Conservation (phyloP, 1,140 invertebrate species). For the Lethrus apterus region DNA sequence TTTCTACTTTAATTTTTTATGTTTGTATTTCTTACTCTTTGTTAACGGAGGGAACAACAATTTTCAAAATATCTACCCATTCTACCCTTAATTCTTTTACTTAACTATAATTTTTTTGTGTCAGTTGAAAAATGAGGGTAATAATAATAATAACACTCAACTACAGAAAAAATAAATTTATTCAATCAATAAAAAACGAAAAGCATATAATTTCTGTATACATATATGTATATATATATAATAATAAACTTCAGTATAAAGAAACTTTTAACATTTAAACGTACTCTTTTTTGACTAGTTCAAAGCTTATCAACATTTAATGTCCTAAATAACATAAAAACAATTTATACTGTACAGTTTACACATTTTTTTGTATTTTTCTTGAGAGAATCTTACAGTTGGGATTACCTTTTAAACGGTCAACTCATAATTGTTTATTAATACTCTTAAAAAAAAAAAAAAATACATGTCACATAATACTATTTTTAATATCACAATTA, state of each 20-base stretch:
- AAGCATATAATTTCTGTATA: conserved; percentile 10
- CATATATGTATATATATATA: too few relatives aligned
- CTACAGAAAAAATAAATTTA: conserved; percentile 11
- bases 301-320: conserved; percentile 7
- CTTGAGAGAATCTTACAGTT: too few relatives aligned
- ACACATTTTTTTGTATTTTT: too few relatives aligned
- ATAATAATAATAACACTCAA: neutral
- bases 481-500: conserved; percentile 16
- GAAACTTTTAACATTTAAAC: conserved; percentile 6
- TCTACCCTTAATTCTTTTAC: conserved; percentile 1
- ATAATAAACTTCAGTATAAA: conserved; percentile 8
- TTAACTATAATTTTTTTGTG: neutral
- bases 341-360: too few relatives aligned
- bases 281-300: conserved; percentile 10
- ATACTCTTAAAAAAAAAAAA: conserved; percentile 4
- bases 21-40: too few relatives aligned
- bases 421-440: too few relatives aligned
- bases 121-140: neutral
- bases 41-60: too few relatives aligned
- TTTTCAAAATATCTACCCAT: too few relatives aligned
- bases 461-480: conserved; percentile 4
- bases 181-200: conserved; percentile 10
- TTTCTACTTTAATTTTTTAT: too few relatives aligned
- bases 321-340: neutral
- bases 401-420: too few relatives aligned